A percentile compares a stretch with the other conserved stretches of the same genome.
Evolutionary conservation across 2,888 invertebrate species (phyloP).

Genomic region (Diloba caeruleocephala): DNA sequence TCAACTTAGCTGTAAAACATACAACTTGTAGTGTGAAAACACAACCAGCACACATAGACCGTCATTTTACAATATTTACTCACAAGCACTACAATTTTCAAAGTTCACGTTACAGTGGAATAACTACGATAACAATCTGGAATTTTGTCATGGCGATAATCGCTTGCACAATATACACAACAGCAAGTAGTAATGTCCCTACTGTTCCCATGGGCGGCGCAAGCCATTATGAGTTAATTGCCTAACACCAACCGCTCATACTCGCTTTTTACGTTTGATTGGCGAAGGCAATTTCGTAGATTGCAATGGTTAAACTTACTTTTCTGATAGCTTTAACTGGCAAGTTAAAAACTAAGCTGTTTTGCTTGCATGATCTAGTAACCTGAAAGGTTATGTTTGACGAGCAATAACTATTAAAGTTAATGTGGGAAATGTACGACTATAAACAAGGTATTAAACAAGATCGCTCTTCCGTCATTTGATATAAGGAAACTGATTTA

Average conservation of each 20-base stretch:
- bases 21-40: constrained; percentile 20
- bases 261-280: constrained; percentile 42
- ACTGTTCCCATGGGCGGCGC: constrained; percentile 75
- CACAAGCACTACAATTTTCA: constrained; percentile 7
- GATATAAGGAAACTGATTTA: too few relatives aligned
- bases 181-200: constrained; percentile 63
- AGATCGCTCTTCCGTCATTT: not conserved
- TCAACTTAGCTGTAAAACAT: constrained; percentile 38
- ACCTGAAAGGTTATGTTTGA: constrained; percentile 15
- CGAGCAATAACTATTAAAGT: not conserved
- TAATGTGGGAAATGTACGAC: constrained; percentile 3
- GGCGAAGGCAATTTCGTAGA: constrained; percentile 34
- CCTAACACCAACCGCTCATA: constrained; percentile 25
- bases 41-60: constrained; percentile 12
- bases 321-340: constrained; percentile 39
- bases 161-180: constrained; percentile 74
- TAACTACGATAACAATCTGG: constrained; percentile 51
- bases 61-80: constrained; percentile 1
- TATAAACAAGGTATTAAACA: not conserved
- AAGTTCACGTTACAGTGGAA: constrained; percentile 54
- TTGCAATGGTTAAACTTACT: constrained; percentile 31
- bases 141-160: constrained; percentile 82
- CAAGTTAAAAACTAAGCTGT: constrained; percentile 14
- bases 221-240: constrained; percentile 79
- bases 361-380: constrained; percentile 7